These are phyloP conservation scores for Mirounga angustirostris DNA, from an alignment of 2,113 vertebrate species.

Conservation along the genomic window DNA sequence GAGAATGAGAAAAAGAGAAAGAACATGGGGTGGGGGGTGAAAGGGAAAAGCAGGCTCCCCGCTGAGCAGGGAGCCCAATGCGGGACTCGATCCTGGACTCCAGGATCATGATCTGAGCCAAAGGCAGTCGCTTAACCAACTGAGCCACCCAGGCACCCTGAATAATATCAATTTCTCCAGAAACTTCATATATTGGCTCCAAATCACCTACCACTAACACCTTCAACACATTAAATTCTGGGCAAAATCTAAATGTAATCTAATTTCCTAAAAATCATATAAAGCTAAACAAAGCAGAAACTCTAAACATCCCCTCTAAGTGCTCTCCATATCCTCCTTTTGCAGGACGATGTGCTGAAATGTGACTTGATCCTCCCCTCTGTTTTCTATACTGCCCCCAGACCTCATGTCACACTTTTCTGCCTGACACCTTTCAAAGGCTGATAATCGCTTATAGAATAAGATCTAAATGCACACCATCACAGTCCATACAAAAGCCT, in stretches of 20 bases:
- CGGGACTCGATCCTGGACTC: too few relatives aligned
- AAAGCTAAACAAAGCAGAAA: not conserved
- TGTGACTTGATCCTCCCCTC: not conserved
- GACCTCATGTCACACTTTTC: not conserved
- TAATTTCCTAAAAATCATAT: not conserved
- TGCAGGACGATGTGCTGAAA: not conserved
- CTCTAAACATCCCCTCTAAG: not conserved
- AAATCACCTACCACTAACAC: not conserved
- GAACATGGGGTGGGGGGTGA: too few relatives aligned
- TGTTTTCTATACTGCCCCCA: not conserved
- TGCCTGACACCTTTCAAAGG: not conserved
- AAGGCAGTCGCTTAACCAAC: too few relatives aligned
- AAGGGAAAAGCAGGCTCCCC: too few relatives aligned
- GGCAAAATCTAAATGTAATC: not conserved
- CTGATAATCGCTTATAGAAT: not conserved
- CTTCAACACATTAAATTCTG: not conserved
- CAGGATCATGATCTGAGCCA: too few relatives aligned
- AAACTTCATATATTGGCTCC: not conserved
- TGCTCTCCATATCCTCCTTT: not conserved
- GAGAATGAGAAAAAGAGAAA: too few relatives aligned
- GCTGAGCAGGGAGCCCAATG: too few relatives aligned
- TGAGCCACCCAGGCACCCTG: too few relatives aligned
- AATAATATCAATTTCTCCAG: conserved; percentile 25
- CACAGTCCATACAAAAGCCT: not conserved
- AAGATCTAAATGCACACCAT: not conserved